These are phyloP conservation scores for Cephus runcator DNA, from an alignment of 2,888 invertebrate species.

Conservation along the genomic window DNA sequence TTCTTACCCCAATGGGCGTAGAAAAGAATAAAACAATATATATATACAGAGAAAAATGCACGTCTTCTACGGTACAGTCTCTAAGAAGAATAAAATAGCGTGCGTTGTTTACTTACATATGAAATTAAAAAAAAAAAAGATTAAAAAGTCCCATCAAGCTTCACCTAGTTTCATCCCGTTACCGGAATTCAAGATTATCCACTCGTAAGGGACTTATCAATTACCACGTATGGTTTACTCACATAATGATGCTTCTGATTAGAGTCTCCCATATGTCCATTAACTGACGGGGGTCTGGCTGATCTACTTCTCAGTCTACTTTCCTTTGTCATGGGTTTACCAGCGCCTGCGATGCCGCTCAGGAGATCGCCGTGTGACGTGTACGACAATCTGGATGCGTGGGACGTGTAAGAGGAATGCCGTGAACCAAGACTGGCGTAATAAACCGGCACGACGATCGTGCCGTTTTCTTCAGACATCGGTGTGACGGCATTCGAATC, in stretches of 20 bases:
- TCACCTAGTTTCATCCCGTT: too few species aligned
- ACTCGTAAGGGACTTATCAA: not conserved
- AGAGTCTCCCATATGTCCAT: conserved; percentile 71
- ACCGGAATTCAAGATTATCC: too few species aligned
- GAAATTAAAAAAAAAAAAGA: too few species aligned
- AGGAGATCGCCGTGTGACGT: conserved; percentile 93
- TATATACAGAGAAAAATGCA: too few species aligned
- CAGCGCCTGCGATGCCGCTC: conserved; percentile 75
- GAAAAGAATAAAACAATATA: too few species aligned
- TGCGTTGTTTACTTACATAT: too few species aligned
- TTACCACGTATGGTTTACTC: conserved; percentile 65
- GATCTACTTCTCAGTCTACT: conserved; percentile 82
- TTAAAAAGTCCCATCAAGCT: too few species aligned
- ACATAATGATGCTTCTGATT: conserved; percentile 75
- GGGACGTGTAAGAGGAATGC: conserved; percentile 95
- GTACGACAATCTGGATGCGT: conserved; percentile 92
- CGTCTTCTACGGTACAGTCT: too few species aligned
- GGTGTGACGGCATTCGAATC: conserved; percentile 98
- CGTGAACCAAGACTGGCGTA: conserved; percentile 87
- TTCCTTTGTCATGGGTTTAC: conserved; percentile 84
- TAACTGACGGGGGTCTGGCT: conserved; percentile 70
- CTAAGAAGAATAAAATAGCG: too few species aligned
- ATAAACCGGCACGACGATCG: conserved; percentile 92
- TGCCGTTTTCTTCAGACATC: conserved; percentile 97
- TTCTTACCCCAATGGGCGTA: too few species aligned